These are phyloP conservation scores for Reticulitermes lucifugus DNA, from an alignment of 2,888 invertebrate genomes.

Conservation along the genomic window DNA sequence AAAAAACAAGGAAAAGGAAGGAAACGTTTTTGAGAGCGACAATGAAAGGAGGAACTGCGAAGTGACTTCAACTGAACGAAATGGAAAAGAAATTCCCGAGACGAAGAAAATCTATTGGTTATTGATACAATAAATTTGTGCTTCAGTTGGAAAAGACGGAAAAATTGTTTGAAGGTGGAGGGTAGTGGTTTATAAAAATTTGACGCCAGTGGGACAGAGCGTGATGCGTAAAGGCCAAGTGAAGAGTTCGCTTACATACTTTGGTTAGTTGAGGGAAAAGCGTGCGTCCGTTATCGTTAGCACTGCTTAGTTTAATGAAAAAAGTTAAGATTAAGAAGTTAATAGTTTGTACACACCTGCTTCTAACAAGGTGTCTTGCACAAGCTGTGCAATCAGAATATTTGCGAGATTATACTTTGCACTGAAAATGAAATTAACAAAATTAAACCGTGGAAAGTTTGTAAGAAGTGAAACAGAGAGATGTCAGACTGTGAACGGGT, in stretches of 20 bases:
- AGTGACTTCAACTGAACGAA: not conserved
- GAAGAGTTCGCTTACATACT: not conserved
- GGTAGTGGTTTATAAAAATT: not conserved
- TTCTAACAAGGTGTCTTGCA: no score
- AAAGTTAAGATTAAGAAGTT: conserved; percentile 2
- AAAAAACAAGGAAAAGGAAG: not conserved
- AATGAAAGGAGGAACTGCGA: not conserved
- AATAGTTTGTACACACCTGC: not conserved
- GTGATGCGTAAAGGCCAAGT: not conserved
- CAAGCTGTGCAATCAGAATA: no score
- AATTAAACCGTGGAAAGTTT: no score
- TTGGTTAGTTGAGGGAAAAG: not conserved
- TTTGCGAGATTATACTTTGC: no score
- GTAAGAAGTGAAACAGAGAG: no score
- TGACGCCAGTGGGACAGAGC: not conserved
- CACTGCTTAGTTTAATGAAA: conserved; percentile 9
- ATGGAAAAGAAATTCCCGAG: conserved; percentile 13
- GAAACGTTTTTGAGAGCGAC: not conserved
- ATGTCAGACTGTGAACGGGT: no score
- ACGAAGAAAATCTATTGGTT: conserved; percentile 31
- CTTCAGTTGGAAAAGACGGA: conserved; percentile 20
- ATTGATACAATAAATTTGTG: conserved; percentile 39
- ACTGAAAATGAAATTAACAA: no score
- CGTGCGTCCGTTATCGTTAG: not conserved
- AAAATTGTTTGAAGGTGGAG: not conserved